Conservation (phyloP, 92 coral and sea anemone species). For the Parazoanthus swiftii region DNA sequence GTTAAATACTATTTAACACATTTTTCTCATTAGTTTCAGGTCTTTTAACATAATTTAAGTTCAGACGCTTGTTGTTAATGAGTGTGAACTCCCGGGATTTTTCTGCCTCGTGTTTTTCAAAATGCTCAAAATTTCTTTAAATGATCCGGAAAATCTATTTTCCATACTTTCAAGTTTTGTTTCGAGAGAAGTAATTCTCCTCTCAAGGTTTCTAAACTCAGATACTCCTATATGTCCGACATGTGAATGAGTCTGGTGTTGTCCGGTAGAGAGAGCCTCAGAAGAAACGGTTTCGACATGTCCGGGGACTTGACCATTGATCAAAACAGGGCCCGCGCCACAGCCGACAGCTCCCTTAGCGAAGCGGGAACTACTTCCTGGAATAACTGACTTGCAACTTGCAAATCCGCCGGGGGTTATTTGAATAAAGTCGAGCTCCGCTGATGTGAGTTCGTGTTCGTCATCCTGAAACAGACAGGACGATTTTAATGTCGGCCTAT, state of each 20-base stretch:
- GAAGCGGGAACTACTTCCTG: conserved; percentile 21
- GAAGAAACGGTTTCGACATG: conserved; percentile 1
- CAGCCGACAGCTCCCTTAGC: background rate
- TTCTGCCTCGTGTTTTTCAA: conserved; percentile 22
- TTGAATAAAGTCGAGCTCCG: conserved; percentile 22
- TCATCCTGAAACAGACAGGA: conserved; percentile 17
- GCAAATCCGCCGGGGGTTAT: conserved; percentile 2
- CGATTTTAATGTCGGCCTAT: background rate
- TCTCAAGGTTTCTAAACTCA: conserved; percentile 63
- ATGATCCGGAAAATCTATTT: conserved; percentile 49
- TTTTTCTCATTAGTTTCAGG: background rate
- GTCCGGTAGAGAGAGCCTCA: background rate
- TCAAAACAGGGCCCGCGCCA: background rate
- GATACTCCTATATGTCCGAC: background rate
- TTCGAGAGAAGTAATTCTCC: conserved; percentile 61
- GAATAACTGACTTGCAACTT: background rate
- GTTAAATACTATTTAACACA: background rate
- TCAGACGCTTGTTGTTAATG: conserved; percentile 31
- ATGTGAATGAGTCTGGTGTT: background rate
- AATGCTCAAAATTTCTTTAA: conserved; percentile 54
- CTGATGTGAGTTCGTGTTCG: background rate
- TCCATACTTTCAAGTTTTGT: conserved; percentile 63
- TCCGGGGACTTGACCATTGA: conserved; percentile 29
- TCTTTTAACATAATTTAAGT: background rate
- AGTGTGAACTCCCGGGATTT: background rate